Percentiles rank a stretch among this genome's conserved stretches.
phyloP scores from a whole-genome alignment of 2,888 invertebrate genomes.

The Brachyptera putata region DNA sequence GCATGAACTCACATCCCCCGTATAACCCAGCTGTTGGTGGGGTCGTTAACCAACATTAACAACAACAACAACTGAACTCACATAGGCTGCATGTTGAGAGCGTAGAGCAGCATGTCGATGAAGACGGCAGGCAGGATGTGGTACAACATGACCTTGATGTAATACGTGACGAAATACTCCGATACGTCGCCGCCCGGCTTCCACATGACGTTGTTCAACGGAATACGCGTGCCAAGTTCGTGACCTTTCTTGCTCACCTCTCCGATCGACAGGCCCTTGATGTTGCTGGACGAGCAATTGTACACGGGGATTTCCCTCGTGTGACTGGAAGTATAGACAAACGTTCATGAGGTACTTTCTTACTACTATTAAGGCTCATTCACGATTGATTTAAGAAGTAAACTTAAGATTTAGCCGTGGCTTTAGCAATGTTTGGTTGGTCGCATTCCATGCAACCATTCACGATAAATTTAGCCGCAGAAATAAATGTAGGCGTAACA shows the following conservation, averaged over 20 bases:
- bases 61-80: no score
- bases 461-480: no score
- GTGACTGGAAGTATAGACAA: not conserved
- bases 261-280: slow-evolving; percentile 63
- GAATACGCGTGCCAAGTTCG: slow-evolving; percentile 50
- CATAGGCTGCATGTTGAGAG: slow-evolving; percentile 68
- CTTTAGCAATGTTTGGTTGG: no score
- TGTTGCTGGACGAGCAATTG: slow-evolving; percentile 71
- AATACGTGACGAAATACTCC: slow-evolving; percentile 56
- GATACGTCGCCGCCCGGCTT: slow-evolving; percentile 57
- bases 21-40: no score
- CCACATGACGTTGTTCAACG: slow-evolving; percentile 70
- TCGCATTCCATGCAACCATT: no score
- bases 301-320: slow-evolving; percentile 56
- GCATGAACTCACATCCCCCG: no score
- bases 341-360: no score
- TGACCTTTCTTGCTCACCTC: slow-evolving; percentile 57
- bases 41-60: no score
- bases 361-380: no score
- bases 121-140: slow-evolving; percentile 78
- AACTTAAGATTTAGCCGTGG: no score
- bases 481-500: no score
- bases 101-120: slow-evolving; percentile 61
- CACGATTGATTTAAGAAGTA: no score
- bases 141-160: slow-evolving; percentile 61